These are phyloP conservation scores for Carassius carassius DNA, from an alignment of 2,113 vertebrate species.

Conservation along the genomic window DNA sequence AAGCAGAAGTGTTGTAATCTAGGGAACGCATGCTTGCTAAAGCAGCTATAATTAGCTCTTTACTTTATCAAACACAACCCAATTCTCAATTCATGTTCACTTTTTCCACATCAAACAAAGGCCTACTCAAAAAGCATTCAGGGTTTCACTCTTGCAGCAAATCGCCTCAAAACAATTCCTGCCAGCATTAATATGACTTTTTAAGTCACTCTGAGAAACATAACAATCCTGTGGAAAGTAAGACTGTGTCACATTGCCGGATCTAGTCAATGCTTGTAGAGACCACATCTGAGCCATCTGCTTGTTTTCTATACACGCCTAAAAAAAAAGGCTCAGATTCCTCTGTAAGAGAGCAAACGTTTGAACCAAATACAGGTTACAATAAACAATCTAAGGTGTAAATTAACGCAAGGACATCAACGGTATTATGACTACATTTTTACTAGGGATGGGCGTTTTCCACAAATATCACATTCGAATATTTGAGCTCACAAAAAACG, in stretches of 20 bases:
- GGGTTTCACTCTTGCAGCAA: slow-evolving; percentile 41
- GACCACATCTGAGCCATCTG: slow-evolving; percentile 44
- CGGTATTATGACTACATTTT: too few species aligned
- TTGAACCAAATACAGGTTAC: too few species aligned
- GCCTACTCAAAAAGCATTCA: slow-evolving; percentile 26
- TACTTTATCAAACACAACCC: slow-evolving; percentile 73
- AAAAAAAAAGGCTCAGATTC: too few species aligned
- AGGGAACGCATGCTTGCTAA: slow-evolving; percentile 73
- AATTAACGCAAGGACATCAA: too few species aligned
- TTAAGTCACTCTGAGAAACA: neutral
- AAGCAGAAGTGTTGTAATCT: slow-evolving; percentile 74
- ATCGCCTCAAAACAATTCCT: neutral
- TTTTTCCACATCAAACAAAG: slow-evolving; percentile 53
- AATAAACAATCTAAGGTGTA: too few species aligned
- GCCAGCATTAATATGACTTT: neutral
- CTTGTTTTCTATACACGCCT: slow-evolving; percentile 5
- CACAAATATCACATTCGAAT: too few species aligned
- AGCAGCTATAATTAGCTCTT: slow-evolving; percentile 76
- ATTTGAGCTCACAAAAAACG: too few species aligned
- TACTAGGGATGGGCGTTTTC: too few species aligned
- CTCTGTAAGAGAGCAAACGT: too few species aligned
- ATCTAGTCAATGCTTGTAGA: slow-evolving; percentile 38
- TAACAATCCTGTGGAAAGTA: neutral
- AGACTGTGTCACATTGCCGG: slow-evolving; percentile 15
- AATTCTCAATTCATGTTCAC: slow-evolving; percentile 59